Percentiles rank a stretch among this genome's conserved stretches.
Evolutionary conservation across 1,140 invertebrate genomes (phyloP).

Genomic region (Aphidius ervi): DNA sequence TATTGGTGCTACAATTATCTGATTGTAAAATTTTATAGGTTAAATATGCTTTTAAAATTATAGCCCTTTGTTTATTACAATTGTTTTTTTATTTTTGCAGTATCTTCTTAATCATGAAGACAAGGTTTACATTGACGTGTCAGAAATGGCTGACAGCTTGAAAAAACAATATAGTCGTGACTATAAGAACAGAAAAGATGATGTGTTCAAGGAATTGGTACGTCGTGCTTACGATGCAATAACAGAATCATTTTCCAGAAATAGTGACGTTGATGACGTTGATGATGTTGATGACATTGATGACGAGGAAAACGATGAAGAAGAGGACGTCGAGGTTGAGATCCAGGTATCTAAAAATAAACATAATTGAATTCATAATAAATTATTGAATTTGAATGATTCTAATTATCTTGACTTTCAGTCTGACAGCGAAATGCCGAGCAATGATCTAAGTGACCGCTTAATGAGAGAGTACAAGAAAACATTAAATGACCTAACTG

Average conservation of each 20-base stretch:
- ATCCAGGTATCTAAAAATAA: constrained; percentile 12
- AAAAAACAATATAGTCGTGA: constrained; percentile 64
- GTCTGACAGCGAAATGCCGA: constrained; percentile 33
- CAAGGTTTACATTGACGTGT: constrained; percentile 68
- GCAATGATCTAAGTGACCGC: constrained; percentile 29
- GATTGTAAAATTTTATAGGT: neutral
- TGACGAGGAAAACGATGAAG: constrained; percentile 45
- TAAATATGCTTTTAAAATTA: neutral
- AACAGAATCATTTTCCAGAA: constrained; percentile 44
- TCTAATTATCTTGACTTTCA: constrained; percentile 28
- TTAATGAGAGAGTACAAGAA: constrained; percentile 44
- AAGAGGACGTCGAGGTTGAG: constrained; percentile 56
- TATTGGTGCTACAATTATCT: neutral
- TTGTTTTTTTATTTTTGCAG: constrained; percentile 49
- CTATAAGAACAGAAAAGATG: constrained; percentile 65
- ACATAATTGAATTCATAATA: no score
- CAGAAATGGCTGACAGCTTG: constrained; percentile 68
- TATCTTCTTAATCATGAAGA: constrained; percentile 69
- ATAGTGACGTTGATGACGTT: constrained; percentile 10
- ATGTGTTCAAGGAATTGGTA: constrained; percentile 63
- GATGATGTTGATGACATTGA: no score
- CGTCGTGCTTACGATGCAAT: constrained; percentile 57
- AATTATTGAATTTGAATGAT: no score
- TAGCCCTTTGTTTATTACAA: constrained; percentile 19
- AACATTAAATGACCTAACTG: constrained; percentile 21